Evolutionary conservation across 2,797 vertebrate species (phyloP).

Genomic region (Etheostoma nigrum): DNA sequence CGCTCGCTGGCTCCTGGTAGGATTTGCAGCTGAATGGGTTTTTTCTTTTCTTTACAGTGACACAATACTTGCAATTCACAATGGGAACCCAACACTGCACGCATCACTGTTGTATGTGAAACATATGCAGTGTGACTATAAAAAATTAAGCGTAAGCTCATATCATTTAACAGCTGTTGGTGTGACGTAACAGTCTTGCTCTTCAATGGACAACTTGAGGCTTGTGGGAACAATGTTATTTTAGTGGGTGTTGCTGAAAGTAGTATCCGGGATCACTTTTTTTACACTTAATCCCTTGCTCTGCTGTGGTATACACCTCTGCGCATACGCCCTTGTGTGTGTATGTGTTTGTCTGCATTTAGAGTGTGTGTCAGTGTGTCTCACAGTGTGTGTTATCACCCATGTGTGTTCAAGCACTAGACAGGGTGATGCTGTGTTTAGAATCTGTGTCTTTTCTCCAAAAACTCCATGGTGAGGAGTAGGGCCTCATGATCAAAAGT

Average conservation of each 20-base stretch:
- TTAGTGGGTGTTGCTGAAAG: conserved; percentile 78
- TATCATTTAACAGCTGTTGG: conserved; percentile 84
- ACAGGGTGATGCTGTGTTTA: conserved; percentile 65
- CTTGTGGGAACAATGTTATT: conserved; percentile 79
- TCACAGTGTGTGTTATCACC: conserved; percentile 63
- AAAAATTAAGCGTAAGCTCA: conserved; percentile 85
- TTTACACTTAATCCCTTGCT: conserved; percentile 74
- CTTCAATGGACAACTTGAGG: conserved; percentile 77
- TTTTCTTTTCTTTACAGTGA: conserved; percentile 79
- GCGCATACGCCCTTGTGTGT: conserved; percentile 49
- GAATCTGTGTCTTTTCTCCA: conserved; percentile 80
- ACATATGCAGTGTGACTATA: conserved; percentile 81
- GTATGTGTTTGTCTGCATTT: conserved; percentile 58
- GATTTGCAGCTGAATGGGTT: conserved; percentile 85
- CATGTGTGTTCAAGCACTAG: conserved; percentile 66
- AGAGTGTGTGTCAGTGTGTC: conserved; percentile 57
- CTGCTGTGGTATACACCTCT: conserved; percentile 69
- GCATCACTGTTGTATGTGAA: conserved; percentile 81
- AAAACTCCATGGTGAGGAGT: conserved; percentile 79
- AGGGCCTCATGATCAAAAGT: conserved; percentile 89
- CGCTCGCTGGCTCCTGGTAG: conserved; percentile 83
- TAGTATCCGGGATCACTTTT: conserved; percentile 73
- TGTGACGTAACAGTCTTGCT: conserved; percentile 74
- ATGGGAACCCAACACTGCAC: conserved; percentile 87
- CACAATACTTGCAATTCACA: conserved; percentile 86